Evolutionary conservation across 1,140 invertebrate species (phyloP).

Genomic region (Drosophila pectinifera): DNA sequence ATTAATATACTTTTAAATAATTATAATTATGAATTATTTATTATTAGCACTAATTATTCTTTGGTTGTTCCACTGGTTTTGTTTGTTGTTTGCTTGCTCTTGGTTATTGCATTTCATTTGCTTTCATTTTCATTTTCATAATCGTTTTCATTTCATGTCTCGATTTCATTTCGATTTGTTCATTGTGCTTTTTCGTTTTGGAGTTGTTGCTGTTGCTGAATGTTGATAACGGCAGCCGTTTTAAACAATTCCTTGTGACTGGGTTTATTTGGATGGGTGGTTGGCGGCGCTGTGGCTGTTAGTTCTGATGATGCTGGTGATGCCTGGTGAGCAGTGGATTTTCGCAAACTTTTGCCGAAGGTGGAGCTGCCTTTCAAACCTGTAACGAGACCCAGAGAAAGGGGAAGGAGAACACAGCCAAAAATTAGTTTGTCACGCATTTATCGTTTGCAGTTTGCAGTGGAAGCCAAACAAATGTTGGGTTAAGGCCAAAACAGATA

Average conservation of each 20-base stretch:
- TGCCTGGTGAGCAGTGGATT: conserved; percentile 52
- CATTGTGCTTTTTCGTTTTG: conserved; percentile 76
- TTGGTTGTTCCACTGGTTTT: conserved; percentile 85
- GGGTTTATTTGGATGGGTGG: conserved; percentile 53
- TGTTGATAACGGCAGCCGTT: conserved; percentile 71
- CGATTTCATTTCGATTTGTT: conserved; percentile 46
- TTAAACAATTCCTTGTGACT: conserved; percentile 76
- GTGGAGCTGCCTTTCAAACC: conserved; percentile 75
- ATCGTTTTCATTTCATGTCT: conserved; percentile 11
- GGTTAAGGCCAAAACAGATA: conserved; percentile 15
- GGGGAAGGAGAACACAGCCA: not conserved
- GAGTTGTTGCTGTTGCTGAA: conserved; percentile 60
- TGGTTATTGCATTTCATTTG: conserved; percentile 59
- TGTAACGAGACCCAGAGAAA: conserved; percentile 29
- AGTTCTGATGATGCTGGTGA: conserved; percentile 71
- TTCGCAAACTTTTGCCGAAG: conserved; percentile 79
- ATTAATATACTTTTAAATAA: conserved; percentile 74
- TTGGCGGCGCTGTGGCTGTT: conserved; percentile 42
- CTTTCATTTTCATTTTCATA: not conserved
- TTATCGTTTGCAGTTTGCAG: conserved; percentile 10
- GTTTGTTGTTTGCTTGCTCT: conserved; percentile 69
- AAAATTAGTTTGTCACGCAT: conserved; percentile 27
- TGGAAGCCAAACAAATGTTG: conserved; percentile 23
- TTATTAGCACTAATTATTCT: conserved; percentile 85
- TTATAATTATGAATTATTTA: conserved; percentile 74